Percentiles rank a stretch among this genome's conserved stretches.
Conservation (phyloP, 2,888 invertebrate species). For the Sarcophaga caerulescens region DNA sequence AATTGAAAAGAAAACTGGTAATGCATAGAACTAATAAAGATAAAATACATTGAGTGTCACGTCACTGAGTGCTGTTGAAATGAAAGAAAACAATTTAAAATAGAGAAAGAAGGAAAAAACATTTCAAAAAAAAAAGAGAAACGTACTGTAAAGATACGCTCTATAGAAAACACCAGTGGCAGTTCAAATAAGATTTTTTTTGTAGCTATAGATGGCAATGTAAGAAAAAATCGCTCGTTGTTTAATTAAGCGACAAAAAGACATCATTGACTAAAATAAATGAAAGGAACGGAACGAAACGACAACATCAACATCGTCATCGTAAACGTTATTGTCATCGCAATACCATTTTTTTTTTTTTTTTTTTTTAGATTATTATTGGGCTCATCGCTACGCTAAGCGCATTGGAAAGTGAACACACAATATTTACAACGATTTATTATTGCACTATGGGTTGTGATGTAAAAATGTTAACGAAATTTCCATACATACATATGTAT, state of each 20-base stretch:
- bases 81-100: constrained; percentile 21
- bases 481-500: too few species aligned
- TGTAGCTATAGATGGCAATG: constrained; percentile 15
- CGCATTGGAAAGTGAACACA: too few species aligned
- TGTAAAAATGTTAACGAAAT: too few species aligned
- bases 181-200: neutral
- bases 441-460: too few species aligned
- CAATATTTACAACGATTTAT: too few species aligned
- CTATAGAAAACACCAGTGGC: neutral
- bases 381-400: too few species aligned
- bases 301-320: constrained; percentile 1
- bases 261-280: constrained; percentile 66
- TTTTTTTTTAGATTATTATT: neutral
- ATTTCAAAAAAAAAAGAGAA: neutral
- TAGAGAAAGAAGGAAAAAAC: neutral
- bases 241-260: constrained; percentile 60
- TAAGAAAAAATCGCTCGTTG: constrained; percentile 13
- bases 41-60: constrained; percentile 50
- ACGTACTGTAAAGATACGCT: neutral
- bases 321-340: constrained; percentile 6
- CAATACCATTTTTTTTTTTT: neutral
- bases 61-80: constrained; percentile 58
- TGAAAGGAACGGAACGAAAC: constrained; percentile 38
- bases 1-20: neutral
- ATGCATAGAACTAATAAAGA: constrained; percentile 34